Evolutionary conservation across 2,888 invertebrate genomes (phyloP).

Genomic region (Philereme vetulata): DNA sequence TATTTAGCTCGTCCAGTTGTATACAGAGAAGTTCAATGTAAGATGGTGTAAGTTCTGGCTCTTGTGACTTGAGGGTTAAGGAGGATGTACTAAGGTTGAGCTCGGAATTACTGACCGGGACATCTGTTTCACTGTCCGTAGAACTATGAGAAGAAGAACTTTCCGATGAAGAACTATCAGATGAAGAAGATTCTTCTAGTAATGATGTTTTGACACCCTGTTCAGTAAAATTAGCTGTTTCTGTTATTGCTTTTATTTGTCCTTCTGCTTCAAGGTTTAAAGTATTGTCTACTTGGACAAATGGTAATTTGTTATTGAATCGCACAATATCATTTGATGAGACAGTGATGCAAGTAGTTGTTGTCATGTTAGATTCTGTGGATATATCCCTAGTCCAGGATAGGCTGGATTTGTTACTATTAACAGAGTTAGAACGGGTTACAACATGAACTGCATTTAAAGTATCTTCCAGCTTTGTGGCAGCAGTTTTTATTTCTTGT

Average conservation of each 20-base stretch:
- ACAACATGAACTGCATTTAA: background rate
- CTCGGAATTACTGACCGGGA: background rate
- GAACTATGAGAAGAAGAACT: constrained; percentile 9
- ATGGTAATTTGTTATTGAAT: constrained; percentile 64
- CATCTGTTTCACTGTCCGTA: background rate
- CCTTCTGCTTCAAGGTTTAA: background rate
- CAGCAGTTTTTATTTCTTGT: constrained; percentile 19
- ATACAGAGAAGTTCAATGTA: constrained; percentile 2
- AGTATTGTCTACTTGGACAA: constrained; percentile 48
- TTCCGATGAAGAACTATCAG: constrained; percentile 7
- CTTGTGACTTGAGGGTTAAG: constrained; percentile 2
- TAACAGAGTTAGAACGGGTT: constrained; percentile 45
- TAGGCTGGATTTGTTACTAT: constrained; percentile 49
- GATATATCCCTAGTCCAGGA: constrained; percentile 74
- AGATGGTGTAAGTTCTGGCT: background rate
- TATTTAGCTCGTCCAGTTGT: constrained; percentile 8
- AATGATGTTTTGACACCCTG: background rate
- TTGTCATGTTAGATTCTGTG: constrained; percentile 37
- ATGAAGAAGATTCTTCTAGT: constrained; percentile 11
- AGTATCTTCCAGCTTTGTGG: constrained; percentile 18
- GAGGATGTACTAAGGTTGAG: constrained; percentile 28
- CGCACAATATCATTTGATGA: constrained; percentile 55
- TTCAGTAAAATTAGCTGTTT: background rate
- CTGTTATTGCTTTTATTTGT: background rate
- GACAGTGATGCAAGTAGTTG: constrained; percentile 58